These are phyloP conservation scores for Cosmorhoe ocellata DNA, from an alignment of 2,888 invertebrate genomes.

Conservation along the genomic window DNA sequence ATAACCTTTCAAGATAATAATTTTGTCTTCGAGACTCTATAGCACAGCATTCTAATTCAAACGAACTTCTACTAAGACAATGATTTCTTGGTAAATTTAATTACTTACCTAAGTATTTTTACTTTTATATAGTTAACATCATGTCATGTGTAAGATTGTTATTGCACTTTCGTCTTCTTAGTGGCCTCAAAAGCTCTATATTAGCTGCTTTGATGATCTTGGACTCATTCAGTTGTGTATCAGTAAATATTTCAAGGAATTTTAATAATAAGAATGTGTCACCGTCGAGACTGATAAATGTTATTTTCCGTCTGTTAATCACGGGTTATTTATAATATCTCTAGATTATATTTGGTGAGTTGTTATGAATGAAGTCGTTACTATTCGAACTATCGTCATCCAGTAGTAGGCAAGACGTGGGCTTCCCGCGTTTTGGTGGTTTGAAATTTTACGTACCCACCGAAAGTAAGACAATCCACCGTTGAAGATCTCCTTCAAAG, in stretches of 20 bases:
- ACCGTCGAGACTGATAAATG: conserved; percentile 23
- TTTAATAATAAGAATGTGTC: conserved; percentile 31
- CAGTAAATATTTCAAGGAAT: conserved; percentile 29
- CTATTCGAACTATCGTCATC: conserved; percentile 28
- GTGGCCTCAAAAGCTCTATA: conserved; percentile 13
- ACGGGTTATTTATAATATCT: conserved; percentile 23
- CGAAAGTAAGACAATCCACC: too few relatives aligned
- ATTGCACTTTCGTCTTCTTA: conserved; percentile 17
- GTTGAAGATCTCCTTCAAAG: not conserved
- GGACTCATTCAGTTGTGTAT: conserved; percentile 20
- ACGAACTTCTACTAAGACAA: too few relatives aligned
- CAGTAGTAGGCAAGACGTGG: conserved; percentile 11
- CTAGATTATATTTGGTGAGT: conserved; percentile 11
- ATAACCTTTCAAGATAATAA: too few relatives aligned
- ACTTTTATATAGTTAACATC: too few relatives aligned
- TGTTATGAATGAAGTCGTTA: conserved; percentile 30
- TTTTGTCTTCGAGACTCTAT: too few relatives aligned
- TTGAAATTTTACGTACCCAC: not conserved
- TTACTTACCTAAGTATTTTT: too few relatives aligned
- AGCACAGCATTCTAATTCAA: too few relatives aligned
- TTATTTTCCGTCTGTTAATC: conserved; percentile 30
- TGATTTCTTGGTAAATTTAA: too few relatives aligned
- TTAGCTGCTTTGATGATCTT: conserved; percentile 13
- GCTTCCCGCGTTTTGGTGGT: conserved; percentile 1
- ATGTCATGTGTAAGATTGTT: too few relatives aligned